phyloP scores from a whole-genome alignment of 64 coral and sea anemone genomes.

The Porites lutea region DNA sequence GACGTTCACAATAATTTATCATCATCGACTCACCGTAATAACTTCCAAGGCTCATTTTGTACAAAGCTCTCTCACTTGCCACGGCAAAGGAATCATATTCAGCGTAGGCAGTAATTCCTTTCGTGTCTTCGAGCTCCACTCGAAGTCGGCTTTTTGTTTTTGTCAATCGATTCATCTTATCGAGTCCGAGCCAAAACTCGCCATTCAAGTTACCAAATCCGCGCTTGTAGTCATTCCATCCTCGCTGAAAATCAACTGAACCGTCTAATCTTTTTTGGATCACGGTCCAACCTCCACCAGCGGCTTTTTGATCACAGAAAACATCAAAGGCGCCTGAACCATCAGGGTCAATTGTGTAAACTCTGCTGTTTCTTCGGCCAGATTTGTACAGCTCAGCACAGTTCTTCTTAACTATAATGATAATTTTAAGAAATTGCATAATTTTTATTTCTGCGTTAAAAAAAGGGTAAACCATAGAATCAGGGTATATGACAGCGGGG shows the following conservation, averaged over 20 bases:
- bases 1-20: too few relatives aligned
- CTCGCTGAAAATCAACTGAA: slow-evolving; percentile 48
- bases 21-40: neutral
- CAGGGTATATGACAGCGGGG: too few relatives aligned
- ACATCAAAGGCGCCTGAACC: slow-evolving; percentile 30
- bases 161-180: slow-evolving; percentile 45
- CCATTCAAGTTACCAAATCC: slow-evolving; percentile 37
- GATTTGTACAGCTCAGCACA: slow-evolving; percentile 25
- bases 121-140: slow-evolving; percentile 40
- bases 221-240: slow-evolving; percentile 31
- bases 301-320: slow-evolving; percentile 54
- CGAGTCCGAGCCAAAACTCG: slow-evolving; percentile 70
- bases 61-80: neutral
- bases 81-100: slow-evolving; percentile 30
- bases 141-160: slow-evolving; percentile 28
- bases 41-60: neutral
- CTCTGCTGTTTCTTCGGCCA: slow-evolving; percentile 19
- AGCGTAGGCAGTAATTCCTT: slow-evolving; percentile 8
- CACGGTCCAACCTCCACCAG: slow-evolving; percentile 49
- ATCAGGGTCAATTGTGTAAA: slow-evolving; percentile 61
- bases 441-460: neutral
- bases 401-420: neutral
- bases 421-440: neutral
- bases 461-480: too few relatives aligned
- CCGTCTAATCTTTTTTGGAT: slow-evolving; percentile 58